phyloP scores from a whole-genome alignment of 2,113 vertebrate genomes.

The Saiga tatarica region DNA sequence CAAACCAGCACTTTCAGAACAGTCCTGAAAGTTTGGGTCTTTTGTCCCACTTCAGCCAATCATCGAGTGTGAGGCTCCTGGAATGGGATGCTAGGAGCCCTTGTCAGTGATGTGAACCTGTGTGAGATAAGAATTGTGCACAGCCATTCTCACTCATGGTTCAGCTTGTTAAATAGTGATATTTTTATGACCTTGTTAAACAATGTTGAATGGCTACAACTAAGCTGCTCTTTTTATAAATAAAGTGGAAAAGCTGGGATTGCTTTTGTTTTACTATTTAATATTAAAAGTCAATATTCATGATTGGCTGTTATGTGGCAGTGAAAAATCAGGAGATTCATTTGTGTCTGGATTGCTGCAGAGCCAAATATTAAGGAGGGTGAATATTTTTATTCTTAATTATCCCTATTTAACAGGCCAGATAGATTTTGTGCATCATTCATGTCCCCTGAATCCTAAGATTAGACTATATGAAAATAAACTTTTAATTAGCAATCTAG shows the following conservation, averaged over 20 bases:
- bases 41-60: background rate
- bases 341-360: background rate
- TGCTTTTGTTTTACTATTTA: constrained; percentile 38
- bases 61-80: background rate
- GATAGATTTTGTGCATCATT: constrained; percentile 1
- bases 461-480: constrained; percentile 55
- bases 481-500: constrained; percentile 78
- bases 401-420: background rate
- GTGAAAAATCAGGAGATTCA: background rate
- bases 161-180: background rate
- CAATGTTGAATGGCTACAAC: background rate
- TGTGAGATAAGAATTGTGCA: background rate
- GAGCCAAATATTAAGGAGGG: background rate
- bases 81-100: background rate
- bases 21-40: background rate
- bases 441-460: constrained; percentile 44
- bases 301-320: background rate
- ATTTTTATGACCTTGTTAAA: background rate
- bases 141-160: background rate
- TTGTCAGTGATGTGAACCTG: background rate
- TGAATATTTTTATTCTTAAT: background rate
- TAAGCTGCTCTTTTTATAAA: background rate
- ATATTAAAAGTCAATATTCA: background rate
- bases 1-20: background rate
- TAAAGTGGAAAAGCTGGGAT: background rate